Conservation (phyloP, 2,888 invertebrate species). For the Agapostemon virescens region DNA sequence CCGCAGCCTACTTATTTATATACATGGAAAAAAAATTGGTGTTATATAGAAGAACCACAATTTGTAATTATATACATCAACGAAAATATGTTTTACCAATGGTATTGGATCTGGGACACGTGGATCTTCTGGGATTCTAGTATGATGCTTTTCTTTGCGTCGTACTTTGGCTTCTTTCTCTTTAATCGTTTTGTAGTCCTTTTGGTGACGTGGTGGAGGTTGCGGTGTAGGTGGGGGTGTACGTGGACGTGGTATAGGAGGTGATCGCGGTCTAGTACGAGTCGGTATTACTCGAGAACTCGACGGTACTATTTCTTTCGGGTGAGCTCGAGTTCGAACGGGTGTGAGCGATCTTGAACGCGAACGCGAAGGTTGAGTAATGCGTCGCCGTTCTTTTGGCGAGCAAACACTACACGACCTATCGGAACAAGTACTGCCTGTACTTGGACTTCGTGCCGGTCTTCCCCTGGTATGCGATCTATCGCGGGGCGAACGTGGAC, state of each 20-base stretch:
- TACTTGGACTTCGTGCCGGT: conserved; percentile 86
- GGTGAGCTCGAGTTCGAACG: conserved; percentile 81
- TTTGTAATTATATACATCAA: conserved; percentile 19
- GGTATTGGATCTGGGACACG: conserved; percentile 78
- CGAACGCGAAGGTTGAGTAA: conserved; percentile 73
- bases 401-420: conserved; percentile 93
- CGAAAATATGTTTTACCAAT: conserved; percentile 71
- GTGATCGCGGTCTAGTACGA: conserved; percentile 74
- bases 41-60: background rate
- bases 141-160: conserved; percentile 76
- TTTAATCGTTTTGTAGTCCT: conserved; percentile 81
- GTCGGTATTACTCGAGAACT: conserved; percentile 71
- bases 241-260: conserved; percentile 81
- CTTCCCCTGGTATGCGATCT: conserved; percentile 69
- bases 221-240: conserved; percentile 84
- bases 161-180: conserved; percentile 77
- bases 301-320: conserved; percentile 73
- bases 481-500: conserved; percentile 76
- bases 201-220: conserved; percentile 82
- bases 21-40: background rate
- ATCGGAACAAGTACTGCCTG: conserved; percentile 91
- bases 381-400: conserved; percentile 82
- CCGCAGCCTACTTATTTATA: background rate
- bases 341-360: conserved; percentile 84
- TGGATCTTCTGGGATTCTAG: conserved; percentile 76